Base-by-base conservation (phyloP, 2,888 invertebrate genomes). In the Dioctria linearis region DNA sequence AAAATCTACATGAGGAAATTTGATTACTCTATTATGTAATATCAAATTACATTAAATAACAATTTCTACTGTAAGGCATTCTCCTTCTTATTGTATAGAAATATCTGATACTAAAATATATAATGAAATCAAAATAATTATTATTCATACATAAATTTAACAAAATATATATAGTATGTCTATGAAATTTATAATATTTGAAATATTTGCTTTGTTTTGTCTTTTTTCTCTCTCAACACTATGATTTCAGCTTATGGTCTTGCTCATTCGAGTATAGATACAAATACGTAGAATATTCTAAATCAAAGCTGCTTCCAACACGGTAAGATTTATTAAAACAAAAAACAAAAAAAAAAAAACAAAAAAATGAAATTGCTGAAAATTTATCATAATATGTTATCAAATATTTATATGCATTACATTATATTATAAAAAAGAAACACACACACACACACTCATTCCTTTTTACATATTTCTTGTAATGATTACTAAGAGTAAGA, bases 191-290 rank as follows among this genome's bases (percentile, higher is more conserved):
- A 73, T 54, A 39, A 75, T 42, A 75, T 43, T 59, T 59, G 9
- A 59, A 75, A 59, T 59, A 59, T 59, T n/a, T 25, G 51, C 65
- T 40, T 65, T 67, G 46, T 39, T 54, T 54, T 69, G 3, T 49
- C 25, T 39, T 63, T 25, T 63, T 63, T 25, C 5, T 59, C 6
- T 59, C 3, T 43, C 13, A 43, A 61, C 61, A 46, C 11, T 63
- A 76, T 76, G 46, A 59, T 76, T 76, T 76, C 76, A 76, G 76
- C 76, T 63, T 76, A 76, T 63, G 46, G 76, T 73, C 63, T 76
- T 63, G 76, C 63, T 76, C 63, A 39, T 76, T 76, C 49, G 76
- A 63, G 76, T 76, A 49, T 76, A 63, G 76, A 76, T 25, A 25
- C 25, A 25, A 76, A 63, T 46, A 76, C 76, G 63, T 76, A 76